Evolutionary conservation across 1,140 invertebrate species (phyloP).

Genomic region (Procambarus virginalis): DNA sequence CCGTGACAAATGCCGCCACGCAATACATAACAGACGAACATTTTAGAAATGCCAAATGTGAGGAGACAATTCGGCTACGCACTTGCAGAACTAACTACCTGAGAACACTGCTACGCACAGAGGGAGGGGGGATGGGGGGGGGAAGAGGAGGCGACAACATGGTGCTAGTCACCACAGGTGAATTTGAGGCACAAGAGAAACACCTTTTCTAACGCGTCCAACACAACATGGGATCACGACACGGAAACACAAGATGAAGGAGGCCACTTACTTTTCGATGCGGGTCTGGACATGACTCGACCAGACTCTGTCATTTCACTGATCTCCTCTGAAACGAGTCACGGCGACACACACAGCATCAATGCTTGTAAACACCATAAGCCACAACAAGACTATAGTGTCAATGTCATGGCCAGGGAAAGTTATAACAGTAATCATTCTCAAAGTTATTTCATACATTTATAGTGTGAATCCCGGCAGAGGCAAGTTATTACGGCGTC

Average conservation of each 20-base stretch:
- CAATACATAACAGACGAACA: no score
- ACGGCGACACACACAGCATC: neutral
- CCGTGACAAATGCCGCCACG: no score
- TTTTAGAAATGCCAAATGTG: no score
- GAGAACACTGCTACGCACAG: no score
- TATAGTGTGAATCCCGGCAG: neutral
- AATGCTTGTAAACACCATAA: neutral
- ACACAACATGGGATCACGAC: neutral
- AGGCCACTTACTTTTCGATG: conserved; percentile 63
- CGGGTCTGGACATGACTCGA: conserved; percentile 41
- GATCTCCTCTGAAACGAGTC: conserved; percentile 64
- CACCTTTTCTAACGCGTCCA: no score
- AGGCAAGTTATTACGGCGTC: no score
- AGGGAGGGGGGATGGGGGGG: no score
- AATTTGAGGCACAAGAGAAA: no score
- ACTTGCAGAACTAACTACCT: no score
- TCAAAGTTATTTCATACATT: neutral
- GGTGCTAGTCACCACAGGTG: no score
- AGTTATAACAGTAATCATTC: neutral
- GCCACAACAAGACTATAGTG: neutral
- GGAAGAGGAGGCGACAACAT: no score
- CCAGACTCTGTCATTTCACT: conserved; percentile 68
- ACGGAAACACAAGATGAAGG: neutral
- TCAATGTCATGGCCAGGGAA: neutral
- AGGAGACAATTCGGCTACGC: no score